Base-by-base conservation (phyloP, 1,140 invertebrate genomes). In the Hetaerina americana region DNA sequence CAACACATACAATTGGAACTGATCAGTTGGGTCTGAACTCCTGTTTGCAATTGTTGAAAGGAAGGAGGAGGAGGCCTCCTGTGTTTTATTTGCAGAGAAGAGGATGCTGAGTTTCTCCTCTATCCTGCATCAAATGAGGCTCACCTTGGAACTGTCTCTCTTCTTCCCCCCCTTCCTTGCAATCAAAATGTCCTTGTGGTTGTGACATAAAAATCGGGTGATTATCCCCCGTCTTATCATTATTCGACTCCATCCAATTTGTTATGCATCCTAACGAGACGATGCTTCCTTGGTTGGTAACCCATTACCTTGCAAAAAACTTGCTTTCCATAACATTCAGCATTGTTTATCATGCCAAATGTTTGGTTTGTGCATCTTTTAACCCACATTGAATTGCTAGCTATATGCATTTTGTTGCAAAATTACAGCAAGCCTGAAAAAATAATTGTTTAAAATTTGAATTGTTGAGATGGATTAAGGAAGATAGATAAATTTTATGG, bases 1-100 rank as follows among this genome's bases (percentile, higher is more conserved):
- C 70, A 76, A 76, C 70, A 74, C 75, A 69, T 75, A 76, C 73
- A 75, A 74, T 69, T 76, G 75, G 75, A 76, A 76, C 70, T 76
- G 68, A 75, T 68, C 31, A 8, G 31, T 40, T n/a, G 15, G 12
- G 66, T 68, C 26, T 5, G 1, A 68, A 18, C n/a, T 1, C n/a
- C 26, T 68, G 12, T 3, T n/a, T 5, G 15, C 15, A 57, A 57
- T 12, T 18, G 40, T 18, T 57, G 15, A 18, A 57, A 57, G 40
- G 40, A 57, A 57, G 22, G 40, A 57, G 40, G 40, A 57, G 22
- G n/a, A n/a, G n/a, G n/a, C n/a, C n/a, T n/a, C n/a, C n/a, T n/a
- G n/a, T n/a, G 22, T n/a, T 57, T 57, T 2, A 57, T 18, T 57
- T 57, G 40, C 22, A 57, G 22, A 57, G 40, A 57, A 57, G 40